Evolutionary conservation across 2,888 invertebrate genomes (phyloP).

Genomic region (Campoletis raptor): DNA sequence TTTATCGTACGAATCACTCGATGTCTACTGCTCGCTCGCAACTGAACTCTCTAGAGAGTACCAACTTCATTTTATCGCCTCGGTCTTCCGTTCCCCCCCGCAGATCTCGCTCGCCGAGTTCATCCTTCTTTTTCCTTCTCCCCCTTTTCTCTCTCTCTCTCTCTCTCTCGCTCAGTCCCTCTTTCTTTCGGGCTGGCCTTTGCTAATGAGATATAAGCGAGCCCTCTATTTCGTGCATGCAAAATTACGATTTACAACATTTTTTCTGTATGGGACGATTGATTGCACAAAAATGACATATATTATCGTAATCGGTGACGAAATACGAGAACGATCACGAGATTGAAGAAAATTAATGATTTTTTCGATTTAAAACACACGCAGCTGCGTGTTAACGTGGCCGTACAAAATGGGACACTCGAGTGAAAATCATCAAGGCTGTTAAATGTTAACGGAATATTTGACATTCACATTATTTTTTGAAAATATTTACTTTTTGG

Average conservation of each 20-base stretch:
- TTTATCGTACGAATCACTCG: constrained; percentile 3
- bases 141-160: constrained; percentile 24
- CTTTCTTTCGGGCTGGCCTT: constrained; percentile 20
- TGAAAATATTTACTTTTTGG: not conserved
- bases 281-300: not conserved
- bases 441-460: not conserved
- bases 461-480: not conserved
- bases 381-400: not conserved
- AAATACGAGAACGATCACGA: not conserved
- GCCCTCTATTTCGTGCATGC: constrained; percentile 32
- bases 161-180: constrained; percentile 33
- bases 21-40: constrained; percentile 50
- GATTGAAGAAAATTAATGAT: not conserved
- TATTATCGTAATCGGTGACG: constrained; percentile 19
- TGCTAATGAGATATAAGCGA: not conserved
- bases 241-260: not conserved
- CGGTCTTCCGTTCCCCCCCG: constrained; percentile 47
- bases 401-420: constrained; percentile 1
- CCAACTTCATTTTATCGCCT: constrained; percentile 78
- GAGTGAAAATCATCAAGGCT: not conserved
- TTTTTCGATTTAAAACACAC: not conserved
- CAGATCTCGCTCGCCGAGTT: constrained; percentile 11
- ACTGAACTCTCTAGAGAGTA: constrained; percentile 76
- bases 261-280: not conserved
- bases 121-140: constrained; percentile 3